Base-by-base conservation (phyloP, 2,797 vertebrate species). In the Florisuga fusca region DNA sequence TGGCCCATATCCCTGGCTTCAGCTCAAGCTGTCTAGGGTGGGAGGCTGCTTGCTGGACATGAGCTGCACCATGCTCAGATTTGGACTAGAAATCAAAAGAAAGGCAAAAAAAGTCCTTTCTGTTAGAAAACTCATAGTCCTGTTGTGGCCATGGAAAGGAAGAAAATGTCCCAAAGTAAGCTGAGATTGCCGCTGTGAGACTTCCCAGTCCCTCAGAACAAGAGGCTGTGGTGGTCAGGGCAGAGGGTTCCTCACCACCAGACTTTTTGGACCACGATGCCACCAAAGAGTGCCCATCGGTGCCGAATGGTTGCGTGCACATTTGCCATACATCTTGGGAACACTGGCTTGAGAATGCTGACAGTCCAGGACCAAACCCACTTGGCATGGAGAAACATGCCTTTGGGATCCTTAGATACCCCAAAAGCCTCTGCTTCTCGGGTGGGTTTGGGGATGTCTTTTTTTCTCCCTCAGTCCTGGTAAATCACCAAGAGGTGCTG, bases 271-370 rank as follows among this genome's bases (percentile, higher is more conserved):
- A 38, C 31, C 48, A 10, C 1, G 3, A 12, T 27, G 31, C 17
- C 21, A 73, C 25, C 38, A 10, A 91, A 45, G 2, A 0, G 1
- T 36, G 34, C n/a, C 36, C 11, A 14, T 1, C 1, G 2, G 10
- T 9, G 45, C 3, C 9, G 6, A 0, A 22, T 0, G 0, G 20
- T 4, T 74, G 21, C 9, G 13, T 43, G 53, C 23, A 13, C 18
- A 9, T 59, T 72, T 59, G 50, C 29, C 3, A 1, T 27, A 22
- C 54, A 21, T 27, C 2, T 2, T 10, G 11, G 29, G 22, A 15
- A 46, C 14, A 3, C 12, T 27, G 69, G 27, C 63, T 29, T 41
- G 63, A 73, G 43, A 87, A 19, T 34, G 50, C 8, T 1, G 15
- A 6, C 3, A 36, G 31, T 2, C n/a, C n/a, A 38, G 54, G 12